phyloP scores from a whole-genome alignment of 2,888 invertebrate genomes.

The Sphaeridia pumilis region DNA sequence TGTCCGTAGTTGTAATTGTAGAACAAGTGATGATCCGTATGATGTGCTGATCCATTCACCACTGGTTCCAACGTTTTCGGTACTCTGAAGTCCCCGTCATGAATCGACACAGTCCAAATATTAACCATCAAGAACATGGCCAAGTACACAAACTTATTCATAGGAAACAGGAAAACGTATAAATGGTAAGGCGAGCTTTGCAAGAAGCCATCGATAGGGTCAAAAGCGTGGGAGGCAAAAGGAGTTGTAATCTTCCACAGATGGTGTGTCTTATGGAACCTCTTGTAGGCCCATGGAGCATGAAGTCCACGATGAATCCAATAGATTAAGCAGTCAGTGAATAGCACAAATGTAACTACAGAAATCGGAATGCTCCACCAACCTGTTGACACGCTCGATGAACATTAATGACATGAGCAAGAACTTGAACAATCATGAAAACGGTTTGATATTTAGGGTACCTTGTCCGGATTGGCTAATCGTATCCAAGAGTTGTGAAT shows the following conservation, averaged over 20 bases:
- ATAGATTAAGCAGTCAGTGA: conserved; percentile 44
- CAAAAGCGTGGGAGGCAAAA: conserved; percentile 44
- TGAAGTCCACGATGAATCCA: conserved; percentile 44
- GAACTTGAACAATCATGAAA: too few relatives aligned
- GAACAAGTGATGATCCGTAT: conserved; percentile 43
- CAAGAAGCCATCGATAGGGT: conserved; percentile 43
- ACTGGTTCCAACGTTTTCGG: conserved; percentile 38
- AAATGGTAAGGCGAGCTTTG: conserved; percentile 44
- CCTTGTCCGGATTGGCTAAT: conserved; percentile 21
- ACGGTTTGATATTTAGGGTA: too few relatives aligned
- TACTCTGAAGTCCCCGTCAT: conserved; percentile 42
- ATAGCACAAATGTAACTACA: conserved; percentile 41
- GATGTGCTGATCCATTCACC: conserved; percentile 44
- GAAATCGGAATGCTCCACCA: conserved; percentile 32
- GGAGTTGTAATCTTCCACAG: conserved; percentile 42
- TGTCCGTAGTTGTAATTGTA: conserved; percentile 45
- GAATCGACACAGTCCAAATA: conserved; percentile 45
- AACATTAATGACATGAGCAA: too few relatives aligned
- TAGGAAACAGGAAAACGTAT: conserved; percentile 43
- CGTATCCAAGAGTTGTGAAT: conserved; percentile 25
- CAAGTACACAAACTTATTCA: conserved; percentile 42
- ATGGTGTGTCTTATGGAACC: conserved; percentile 43
- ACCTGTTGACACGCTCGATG: conserved; percentile 1
- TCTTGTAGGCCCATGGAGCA: conserved; percentile 39
- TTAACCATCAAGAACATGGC: conserved; percentile 42